Base-by-base conservation (phyloP, 2,113 vertebrate species). In the Amphiprion percula region DNA sequence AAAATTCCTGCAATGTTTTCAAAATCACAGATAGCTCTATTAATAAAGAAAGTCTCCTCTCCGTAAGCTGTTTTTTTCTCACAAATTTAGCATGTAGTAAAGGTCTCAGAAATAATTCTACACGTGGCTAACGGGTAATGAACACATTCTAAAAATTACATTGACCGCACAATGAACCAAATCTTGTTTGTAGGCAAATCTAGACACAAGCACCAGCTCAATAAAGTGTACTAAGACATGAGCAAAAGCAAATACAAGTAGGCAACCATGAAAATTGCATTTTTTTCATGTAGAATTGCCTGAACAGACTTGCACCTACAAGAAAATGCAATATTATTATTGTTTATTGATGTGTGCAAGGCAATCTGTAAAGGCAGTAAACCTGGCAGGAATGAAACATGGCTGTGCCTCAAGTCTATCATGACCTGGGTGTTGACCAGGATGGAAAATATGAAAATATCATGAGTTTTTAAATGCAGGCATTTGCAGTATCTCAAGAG, bases 1-100 rank as follows among this genome's bases (percentile, higher is more conserved):
- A 16, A 41, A 21, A 75, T 62, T 56, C 39, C 65, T 50, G 75
- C 71, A 59, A 46, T 54, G 74, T 37, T 74, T 65, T 24, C 65
- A 23, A 74, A 59, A 15, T 30, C 41, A 23, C 52, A 55, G 24
- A 69, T 61, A 16, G 49, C 15, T 73, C 24, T 1, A 12, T 66
- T 67, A 59, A 54, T 26, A 15, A 44, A 14, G 2, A 44, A 60
- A 74, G 53, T 9, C 50, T 52, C 10, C 14, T 1, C 16, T 39
- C 41, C 14, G 21, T 24, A 15, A 62, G 52, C 66, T 10, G 3
- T 19, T 47, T 59, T 30, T 56, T 83, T 14, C 14, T 44, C 17
- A 24, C 9, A 19, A 74, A 60, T 5, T 24, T 24, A 23, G 19
- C 7, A 1, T 23, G 16, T 6, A 52, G 10, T 30, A 6, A 46